Conservation (phyloP, 30 jellyfish, hydroid and myxozoan genomes). For the Mastigias papua region DNA sequence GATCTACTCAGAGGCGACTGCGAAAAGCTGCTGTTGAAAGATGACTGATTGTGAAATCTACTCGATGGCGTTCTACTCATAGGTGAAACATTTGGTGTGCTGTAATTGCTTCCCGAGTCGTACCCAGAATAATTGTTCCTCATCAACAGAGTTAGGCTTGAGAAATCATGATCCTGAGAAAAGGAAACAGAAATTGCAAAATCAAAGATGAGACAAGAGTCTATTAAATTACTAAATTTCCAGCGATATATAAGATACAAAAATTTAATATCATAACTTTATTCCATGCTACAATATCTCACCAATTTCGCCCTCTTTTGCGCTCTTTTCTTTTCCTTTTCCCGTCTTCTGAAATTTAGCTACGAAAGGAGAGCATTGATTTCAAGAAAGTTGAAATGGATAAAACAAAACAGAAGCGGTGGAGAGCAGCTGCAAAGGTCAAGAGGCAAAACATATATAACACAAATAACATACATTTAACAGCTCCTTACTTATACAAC, state of each 20-base stretch:
- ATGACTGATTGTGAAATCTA: not conserved
- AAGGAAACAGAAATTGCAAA: not conserved
- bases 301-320: conserved; percentile 71
- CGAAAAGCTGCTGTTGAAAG: not conserved
- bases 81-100: conserved; percentile 10
- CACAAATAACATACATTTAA: too few species aligned
- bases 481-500: too few species aligned
- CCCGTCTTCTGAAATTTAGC: conserved; percentile 68
- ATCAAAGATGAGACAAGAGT: too few species aligned
- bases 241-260: too few species aligned
- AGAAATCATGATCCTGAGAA: conserved; percentile 50
- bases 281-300: not conserved
- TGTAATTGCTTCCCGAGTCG: conserved; percentile 15
- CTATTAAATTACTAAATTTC: too few species aligned
- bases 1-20: not conserved
- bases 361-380: not conserved
- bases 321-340: conserved; percentile 60
- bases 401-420: not conserved
- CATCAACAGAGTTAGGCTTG: conserved; percentile 69
- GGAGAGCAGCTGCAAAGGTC: too few species aligned
- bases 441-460: too few species aligned
- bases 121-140: conserved; percentile 7
- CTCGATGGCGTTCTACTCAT: not conserved
- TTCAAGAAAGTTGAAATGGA: not conserved
- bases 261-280: too few species aligned